Conservation (phyloP, 2,797 vertebrate genomes). For the Gallinago nigripennis region DNA sequence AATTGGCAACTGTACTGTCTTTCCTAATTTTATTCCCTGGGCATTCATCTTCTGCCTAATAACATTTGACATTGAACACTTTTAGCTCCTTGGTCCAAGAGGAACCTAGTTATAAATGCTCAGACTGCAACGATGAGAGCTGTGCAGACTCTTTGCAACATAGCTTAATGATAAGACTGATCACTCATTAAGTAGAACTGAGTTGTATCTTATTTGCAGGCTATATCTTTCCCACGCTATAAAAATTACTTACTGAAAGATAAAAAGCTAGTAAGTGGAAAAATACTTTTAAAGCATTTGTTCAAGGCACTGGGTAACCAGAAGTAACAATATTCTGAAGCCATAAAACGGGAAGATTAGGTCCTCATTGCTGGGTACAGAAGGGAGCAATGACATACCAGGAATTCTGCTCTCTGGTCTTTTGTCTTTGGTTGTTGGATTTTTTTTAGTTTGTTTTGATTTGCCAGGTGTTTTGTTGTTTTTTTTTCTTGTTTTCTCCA, state of each 20-base stretch:
- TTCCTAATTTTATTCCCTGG: background rate
- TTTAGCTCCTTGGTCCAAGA: background rate
- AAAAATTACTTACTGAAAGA: background rate
- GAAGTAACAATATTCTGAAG: background rate
- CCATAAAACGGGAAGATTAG: background rate
- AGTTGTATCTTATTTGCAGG: background rate
- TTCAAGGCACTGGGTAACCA: background rate
- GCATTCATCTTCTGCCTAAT: background rate
- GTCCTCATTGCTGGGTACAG: background rate
- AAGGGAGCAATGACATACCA: background rate
- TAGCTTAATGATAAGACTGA: background rate
- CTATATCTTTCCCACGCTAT: background rate
- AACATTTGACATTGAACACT: background rate
- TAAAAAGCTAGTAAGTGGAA: background rate
- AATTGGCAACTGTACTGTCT: background rate
- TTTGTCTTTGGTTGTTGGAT: background rate
- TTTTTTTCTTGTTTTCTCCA: background rate
- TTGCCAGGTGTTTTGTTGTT: background rate
- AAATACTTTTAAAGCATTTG: background rate
- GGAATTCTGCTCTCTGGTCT: background rate
- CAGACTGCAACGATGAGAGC: background rate
- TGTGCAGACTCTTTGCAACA: background rate
- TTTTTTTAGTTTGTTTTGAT: background rate
- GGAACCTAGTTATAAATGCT: background rate
- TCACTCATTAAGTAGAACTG: background rate